These are phyloP conservation scores for Pangasius macronema DNA, from an alignment of 2,797 vertebrate genomes.

Conservation along the genomic window DNA sequence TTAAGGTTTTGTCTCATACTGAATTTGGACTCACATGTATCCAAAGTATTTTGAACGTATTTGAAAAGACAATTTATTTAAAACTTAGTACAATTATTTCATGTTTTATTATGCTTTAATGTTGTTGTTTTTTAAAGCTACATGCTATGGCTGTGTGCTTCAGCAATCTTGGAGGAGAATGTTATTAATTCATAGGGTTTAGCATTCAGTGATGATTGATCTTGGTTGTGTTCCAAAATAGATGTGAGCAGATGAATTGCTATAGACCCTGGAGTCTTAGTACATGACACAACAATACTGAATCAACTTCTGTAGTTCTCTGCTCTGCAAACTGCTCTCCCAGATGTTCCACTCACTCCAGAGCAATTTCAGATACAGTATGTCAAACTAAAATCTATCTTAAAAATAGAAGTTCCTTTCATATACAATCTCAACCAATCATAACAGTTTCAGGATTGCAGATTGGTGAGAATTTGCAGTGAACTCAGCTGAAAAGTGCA, in stretches of 20 bases:
- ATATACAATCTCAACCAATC: too few species aligned
- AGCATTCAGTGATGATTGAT: not conserved
- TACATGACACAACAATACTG: not conserved
- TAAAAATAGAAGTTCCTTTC: too few species aligned
- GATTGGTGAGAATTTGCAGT: not conserved
- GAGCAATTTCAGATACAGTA: too few species aligned
- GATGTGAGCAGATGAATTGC: not conserved
- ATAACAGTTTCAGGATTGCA: too few species aligned
- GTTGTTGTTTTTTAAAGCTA: not conserved
- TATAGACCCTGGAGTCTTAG: not conserved
- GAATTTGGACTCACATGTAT: not conserved
- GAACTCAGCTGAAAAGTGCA: not conserved
- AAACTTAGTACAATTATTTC: not conserved
- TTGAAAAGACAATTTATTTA: not conserved
- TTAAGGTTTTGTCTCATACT: not conserved
- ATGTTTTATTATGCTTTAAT: not conserved
- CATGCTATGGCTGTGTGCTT: not conserved
- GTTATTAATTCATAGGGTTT: not conserved
- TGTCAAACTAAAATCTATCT: too few species aligned
- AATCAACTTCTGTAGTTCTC: not conserved
- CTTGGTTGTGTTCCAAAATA: not conserved
- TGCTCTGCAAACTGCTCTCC: not conserved
- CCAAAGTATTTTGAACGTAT: not conserved
- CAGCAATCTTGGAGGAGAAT: not conserved
- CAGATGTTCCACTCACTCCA: not conserved